These are phyloP conservation scores for Coreoperca whiteheadi DNA, from an alignment of 2,113 vertebrate species.

Conservation along the genomic window DNA sequence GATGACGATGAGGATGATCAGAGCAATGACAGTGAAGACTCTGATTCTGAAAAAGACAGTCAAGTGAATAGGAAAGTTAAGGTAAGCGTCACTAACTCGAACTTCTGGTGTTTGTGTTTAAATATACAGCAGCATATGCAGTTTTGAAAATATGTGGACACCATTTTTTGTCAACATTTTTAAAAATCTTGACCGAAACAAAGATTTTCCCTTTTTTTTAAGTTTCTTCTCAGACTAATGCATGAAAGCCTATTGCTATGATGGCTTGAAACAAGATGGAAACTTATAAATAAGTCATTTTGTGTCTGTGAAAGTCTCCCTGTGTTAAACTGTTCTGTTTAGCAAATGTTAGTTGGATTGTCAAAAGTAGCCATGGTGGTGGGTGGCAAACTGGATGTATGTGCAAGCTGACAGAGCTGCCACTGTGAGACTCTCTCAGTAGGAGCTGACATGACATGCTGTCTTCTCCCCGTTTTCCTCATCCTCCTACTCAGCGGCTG, in stretches of 20 bases:
- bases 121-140: not conserved
- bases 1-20: slow-evolving; percentile 85
- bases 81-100: slow-evolving; percentile 74
- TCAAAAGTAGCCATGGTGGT: slow-evolving; percentile 55
- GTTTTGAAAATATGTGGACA: not conserved
- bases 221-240: not conserved
- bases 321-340: slow-evolving; percentile 15
- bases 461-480: slow-evolving; percentile 64
- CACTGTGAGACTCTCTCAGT: slow-evolving; percentile 57
- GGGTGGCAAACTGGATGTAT: slow-evolving; percentile 55
- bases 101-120: not conserved
- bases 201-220: not conserved
- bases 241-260: not conserved
- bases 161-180: no score
- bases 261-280: not conserved
- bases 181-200: no score
- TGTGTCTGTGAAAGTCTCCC: not conserved
- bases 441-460: slow-evolving; percentile 65
- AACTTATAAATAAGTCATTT: not conserved
- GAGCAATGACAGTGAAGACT: slow-evolving; percentile 91
- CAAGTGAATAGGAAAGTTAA: slow-evolving; percentile 85
- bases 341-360: slow-evolving; percentile 47
- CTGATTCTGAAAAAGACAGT: slow-evolving; percentile 88
- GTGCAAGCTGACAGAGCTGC: slow-evolving; percentile 69
- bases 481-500: slow-evolving; percentile 86